Conservation (phyloP, 1,140 invertebrate genomes). For the Bombus waltoni region DNA sequence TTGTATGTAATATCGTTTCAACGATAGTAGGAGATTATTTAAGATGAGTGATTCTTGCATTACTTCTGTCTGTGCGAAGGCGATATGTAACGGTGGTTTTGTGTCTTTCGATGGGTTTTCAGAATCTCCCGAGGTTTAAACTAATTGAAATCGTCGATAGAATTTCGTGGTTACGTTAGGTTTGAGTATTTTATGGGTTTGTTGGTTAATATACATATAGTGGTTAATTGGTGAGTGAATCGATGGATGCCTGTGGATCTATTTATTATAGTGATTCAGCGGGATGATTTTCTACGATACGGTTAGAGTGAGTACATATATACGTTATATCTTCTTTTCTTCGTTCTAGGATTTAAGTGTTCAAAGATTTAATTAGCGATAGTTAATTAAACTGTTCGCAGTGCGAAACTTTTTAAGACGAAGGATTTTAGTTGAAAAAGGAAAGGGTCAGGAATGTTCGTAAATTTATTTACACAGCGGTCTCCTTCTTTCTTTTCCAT, state of each 20-base stretch:
- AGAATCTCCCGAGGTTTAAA: neutral
- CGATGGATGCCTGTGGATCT: neutral
- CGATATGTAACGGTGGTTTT: neutral
- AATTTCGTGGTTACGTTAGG: no score
- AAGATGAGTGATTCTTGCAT: neutral
- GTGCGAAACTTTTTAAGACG: no score
- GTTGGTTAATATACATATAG: no score
- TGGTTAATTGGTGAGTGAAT: neutral
- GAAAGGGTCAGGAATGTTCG: no score
- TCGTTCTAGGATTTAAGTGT: no score
- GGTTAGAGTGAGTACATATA: conserved; percentile 13
- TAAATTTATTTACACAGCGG: no score
- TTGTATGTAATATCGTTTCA: neutral
- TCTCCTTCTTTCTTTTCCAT: no score
- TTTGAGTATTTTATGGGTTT: neutral
- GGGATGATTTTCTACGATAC: conserved; percentile 8
- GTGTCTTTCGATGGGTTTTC: neutral
- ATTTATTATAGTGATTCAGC: neutral
- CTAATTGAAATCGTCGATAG: no score
- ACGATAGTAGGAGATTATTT: neutral
- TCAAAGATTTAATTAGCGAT: no score
- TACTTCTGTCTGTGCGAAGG: neutral
- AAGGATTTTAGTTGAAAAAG: no score
- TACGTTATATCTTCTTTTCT: neutral
- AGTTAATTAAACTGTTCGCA: no score